Percentiles rank a stretch among this genome's conserved stretches.
Evolutionary conservation across 2,113 vertebrate genomes (phyloP).

Genomic region (Urocitellus parryii): DNA sequence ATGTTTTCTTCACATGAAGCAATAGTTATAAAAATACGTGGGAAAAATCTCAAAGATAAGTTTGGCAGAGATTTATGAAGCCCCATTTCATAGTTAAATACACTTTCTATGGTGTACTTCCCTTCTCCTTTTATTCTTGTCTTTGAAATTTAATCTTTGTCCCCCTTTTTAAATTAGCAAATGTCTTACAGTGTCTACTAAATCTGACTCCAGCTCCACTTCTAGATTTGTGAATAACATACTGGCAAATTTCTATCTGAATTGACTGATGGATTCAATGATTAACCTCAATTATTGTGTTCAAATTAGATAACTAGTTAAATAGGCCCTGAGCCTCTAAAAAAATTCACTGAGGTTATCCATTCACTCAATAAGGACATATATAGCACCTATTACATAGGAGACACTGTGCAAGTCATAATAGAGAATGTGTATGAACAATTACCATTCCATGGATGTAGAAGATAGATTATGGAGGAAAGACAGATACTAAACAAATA

Average conservation of each 20-base stretch:
- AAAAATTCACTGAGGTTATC: background rate
- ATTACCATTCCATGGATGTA: background rate
- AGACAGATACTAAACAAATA: background rate
- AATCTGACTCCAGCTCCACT: background rate
- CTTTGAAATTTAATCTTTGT: background rate
- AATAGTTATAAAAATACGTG: background rate
- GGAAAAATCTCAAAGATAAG: background rate
- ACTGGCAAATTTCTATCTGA: background rate
- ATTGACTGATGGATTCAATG: background rate
- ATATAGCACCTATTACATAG: background rate
- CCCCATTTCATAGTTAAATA: background rate
- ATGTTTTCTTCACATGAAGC: background rate
- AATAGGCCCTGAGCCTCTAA: background rate
- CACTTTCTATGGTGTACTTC: background rate
- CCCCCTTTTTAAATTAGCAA: background rate
- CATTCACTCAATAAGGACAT: background rate
- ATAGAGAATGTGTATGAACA: background rate
- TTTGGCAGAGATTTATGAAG: constrained; percentile 45
- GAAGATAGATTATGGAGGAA: background rate
- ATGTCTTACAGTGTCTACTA: background rate
- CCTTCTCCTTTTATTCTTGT: background rate
- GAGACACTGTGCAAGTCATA: background rate
- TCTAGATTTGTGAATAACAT: background rate
- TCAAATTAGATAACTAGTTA: background rate
- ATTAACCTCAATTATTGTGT: background rate